These are phyloP conservation scores for Phenganax subtilis DNA, from an alignment of 92 coral and sea anemone genomes.

Conservation along the genomic window DNA sequence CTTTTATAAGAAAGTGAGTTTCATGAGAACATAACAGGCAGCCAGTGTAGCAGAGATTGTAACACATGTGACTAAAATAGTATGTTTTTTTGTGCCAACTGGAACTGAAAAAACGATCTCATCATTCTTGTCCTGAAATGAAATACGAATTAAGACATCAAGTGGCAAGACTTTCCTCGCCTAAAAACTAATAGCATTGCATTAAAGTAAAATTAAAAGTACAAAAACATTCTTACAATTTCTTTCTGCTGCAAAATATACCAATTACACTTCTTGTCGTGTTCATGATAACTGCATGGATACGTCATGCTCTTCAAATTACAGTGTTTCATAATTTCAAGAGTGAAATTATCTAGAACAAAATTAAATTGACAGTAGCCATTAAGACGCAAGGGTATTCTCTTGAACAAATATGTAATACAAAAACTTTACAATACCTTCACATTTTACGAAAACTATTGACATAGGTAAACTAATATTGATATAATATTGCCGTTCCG, in stretches of 20 bases:
- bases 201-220: neutral
- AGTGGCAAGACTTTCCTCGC: neutral
- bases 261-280: constrained; percentile 10
- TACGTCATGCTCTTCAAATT: neutral
- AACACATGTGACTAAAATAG: neutral
- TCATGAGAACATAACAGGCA: constrained; percentile 6
- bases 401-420: neutral
- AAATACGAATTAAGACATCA: too few relatives aligned
- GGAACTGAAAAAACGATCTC: constrained; percentile 8
- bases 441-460: constrained; percentile 43
- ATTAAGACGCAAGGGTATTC: too few relatives aligned
- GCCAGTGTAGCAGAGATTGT: constrained; percentile 13
- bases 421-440: constrained; percentile 30
- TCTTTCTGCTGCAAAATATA: neutral
- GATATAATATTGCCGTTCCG: constrained; percentile 17
- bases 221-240: neutral
- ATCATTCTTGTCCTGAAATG: neutral
- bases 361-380: neutral
- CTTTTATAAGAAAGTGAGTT: neutral
- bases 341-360: constrained; percentile 1
- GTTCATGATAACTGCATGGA: constrained; percentile 9
- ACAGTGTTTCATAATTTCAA: constrained; percentile 7
- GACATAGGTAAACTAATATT: constrained; percentile 32
- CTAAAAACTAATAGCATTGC: neutral
- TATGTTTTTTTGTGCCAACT: constrained; percentile 15